These are phyloP conservation scores for Hypocryptadius cinnamomeus DNA, from an alignment of 2,113 vertebrate genomes.

Conservation along the genomic window DNA sequence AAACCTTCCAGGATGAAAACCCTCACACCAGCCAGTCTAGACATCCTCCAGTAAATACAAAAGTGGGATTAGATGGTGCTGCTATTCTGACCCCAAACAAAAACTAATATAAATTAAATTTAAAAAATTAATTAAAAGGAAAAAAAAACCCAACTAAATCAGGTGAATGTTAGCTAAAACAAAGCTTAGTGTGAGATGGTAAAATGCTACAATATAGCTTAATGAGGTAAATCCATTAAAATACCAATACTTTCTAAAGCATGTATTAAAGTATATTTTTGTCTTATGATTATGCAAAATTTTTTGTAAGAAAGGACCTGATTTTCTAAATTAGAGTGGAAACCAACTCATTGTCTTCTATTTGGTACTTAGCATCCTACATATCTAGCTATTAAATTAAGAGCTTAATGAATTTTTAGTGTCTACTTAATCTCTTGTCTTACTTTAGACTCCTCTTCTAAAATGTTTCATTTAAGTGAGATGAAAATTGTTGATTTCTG, in stretches of 20 bases:
- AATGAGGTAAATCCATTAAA: not conserved
- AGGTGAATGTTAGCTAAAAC: not conserved
- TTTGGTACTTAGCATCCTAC: not conserved
- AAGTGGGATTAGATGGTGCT: not conserved
- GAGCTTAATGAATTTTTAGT: not conserved
- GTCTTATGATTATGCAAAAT: not conserved
- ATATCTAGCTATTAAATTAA: not conserved
- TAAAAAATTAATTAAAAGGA: not conserved
- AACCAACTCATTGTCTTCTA: not conserved
- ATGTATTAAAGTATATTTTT: not conserved
- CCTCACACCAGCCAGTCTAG: not conserved
- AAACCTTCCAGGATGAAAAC: constrained; percentile 55
- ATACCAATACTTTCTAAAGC: not conserved
- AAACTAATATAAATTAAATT: not conserved
- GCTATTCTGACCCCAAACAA: not conserved
- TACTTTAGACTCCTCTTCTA: not conserved
- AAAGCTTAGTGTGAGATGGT: not conserved
- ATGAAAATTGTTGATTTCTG: not conserved
- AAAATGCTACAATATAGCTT: not conserved
- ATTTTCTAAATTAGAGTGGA: not conserved
- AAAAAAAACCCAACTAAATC: not conserved
- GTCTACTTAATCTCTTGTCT: not conserved
- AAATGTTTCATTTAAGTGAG: not conserved
- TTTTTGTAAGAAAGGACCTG: not conserved
- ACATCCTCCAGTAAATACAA: not conserved